A percentile compares a stretch with the other conserved stretches of the same genome.
Evolutionary conservation across 2,888 invertebrate species (phyloP).

Genomic region (Zygothrica quintamaculata): DNA sequence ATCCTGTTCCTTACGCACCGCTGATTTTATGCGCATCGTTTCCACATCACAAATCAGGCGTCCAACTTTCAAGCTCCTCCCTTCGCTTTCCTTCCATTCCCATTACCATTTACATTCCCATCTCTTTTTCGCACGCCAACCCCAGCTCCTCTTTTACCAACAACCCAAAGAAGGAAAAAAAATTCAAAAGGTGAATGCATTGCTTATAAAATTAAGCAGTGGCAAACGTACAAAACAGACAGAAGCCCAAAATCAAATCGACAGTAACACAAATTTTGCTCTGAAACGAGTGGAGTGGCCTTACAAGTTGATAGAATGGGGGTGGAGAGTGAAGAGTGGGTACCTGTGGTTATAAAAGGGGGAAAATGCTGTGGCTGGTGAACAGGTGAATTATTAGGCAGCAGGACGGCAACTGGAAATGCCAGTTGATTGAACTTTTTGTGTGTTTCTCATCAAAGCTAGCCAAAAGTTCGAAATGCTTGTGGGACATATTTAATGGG

Average conservation of each 20-base stretch:
- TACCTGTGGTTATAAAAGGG: background rate
- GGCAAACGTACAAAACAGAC: constrained; percentile 48
- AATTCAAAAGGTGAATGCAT: constrained; percentile 41
- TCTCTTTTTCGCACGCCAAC: background rate
- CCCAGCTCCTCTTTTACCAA: too few species aligned
- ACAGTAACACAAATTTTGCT: constrained; percentile 15
- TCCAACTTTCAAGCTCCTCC: constrained; percentile 39
- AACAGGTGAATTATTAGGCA: constrained; percentile 70
- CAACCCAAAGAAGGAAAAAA: constrained; percentile 3
- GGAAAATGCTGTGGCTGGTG: constrained; percentile 36
- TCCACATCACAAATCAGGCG: constrained; percentile 67
- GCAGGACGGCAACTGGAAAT: constrained; percentile 41
- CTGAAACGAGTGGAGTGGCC: background rate
- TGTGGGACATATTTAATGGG: too few species aligned
- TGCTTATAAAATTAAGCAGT: constrained; percentile 71
- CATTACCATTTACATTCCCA: too few species aligned
- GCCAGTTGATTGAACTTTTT: constrained; percentile 64
- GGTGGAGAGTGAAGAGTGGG: background rate
- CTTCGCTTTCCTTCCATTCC: background rate
- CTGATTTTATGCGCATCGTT: constrained; percentile 75
- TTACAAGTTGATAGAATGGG: background rate
- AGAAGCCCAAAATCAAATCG: constrained; percentile 46
- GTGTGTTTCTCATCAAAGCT: constrained; percentile 26
- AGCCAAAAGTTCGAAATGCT: background rate
- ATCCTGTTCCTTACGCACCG: constrained; percentile 62